These are phyloP conservation scores for Synanthedon tipuliformis DNA, from an alignment of 2,888 invertebrate species.

Conservation along the genomic window DNA sequence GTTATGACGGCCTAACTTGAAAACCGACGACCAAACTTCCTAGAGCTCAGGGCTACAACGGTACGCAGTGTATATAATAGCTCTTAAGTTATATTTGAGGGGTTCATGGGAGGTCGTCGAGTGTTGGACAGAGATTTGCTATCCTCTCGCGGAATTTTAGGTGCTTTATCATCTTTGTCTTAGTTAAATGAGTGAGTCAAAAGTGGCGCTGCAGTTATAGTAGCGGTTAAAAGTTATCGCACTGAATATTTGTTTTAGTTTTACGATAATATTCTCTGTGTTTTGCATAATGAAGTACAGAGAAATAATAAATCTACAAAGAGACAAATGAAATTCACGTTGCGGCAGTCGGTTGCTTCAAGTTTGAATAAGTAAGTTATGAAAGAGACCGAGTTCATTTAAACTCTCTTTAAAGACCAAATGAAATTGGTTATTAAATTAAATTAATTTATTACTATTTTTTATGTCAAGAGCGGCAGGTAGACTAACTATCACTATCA, in stretches of 20 bases:
- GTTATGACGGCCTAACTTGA: slow-evolving; percentile 33
- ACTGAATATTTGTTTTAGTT: not conserved
- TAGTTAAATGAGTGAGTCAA: slow-evolving; percentile 14
- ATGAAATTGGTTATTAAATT: no score
- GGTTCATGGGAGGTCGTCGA: not conserved
- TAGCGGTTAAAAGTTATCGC: not conserved
- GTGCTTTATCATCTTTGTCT: slow-evolving; percentile 27
- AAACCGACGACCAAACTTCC: slow-evolving; percentile 16
- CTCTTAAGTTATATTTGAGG: not conserved
- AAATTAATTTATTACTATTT: no score
- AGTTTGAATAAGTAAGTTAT: no score
- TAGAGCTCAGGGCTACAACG: slow-evolving; percentile 14
- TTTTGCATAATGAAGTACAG: no score
- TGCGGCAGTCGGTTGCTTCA: no score
- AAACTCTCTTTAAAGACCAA: no score
- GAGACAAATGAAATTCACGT: no score
- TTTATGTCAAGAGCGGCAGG: no score
- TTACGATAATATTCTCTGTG: not conserved
- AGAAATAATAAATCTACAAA: no score
- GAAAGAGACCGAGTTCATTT: no score
- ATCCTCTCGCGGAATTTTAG: slow-evolving; percentile 19
- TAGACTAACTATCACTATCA: no score
- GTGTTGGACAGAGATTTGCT: slow-evolving; percentile 3
- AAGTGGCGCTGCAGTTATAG: slow-evolving; percentile 7
- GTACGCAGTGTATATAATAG: not conserved